Evolutionary conservation across 2,888 invertebrate species (phyloP).

Genomic region (Serrognathus titanus): DNA sequence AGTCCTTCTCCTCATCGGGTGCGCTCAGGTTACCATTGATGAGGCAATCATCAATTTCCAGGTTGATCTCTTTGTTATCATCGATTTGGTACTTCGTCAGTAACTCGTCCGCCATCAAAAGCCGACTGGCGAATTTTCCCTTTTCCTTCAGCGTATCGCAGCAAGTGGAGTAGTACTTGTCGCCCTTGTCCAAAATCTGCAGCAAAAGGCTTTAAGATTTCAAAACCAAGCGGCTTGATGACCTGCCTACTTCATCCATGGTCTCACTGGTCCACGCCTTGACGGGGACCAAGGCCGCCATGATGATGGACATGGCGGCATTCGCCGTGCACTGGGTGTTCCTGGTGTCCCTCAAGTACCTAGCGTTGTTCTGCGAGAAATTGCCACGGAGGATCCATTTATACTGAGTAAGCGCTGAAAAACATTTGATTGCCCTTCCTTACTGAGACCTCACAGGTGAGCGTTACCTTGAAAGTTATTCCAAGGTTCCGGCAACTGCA

Average conservation of each 20-base stretch:
- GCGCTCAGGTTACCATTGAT: constrained; percentile 34
- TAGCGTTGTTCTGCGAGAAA: constrained; percentile 37
- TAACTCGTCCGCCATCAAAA: constrained; percentile 41
- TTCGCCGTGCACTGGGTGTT: constrained; percentile 45
- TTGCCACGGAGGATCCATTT: constrained; percentile 43
- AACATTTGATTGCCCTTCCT: neutral
- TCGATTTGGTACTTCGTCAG: constrained; percentile 42
- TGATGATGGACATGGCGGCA: constrained; percentile 56
- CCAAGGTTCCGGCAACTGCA: constrained; percentile 39
- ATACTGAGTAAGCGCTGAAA: constrained; percentile 26
- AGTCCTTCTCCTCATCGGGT: constrained; percentile 24
- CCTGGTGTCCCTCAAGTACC: constrained; percentile 36
- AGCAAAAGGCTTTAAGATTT: constrained; percentile 9
- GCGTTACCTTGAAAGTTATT: constrained; percentile 41
- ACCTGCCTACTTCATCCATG: constrained; percentile 42
- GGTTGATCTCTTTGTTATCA: constrained; percentile 33
- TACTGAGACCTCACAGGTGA: too few species aligned
- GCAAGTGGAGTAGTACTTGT: constrained; percentile 46
- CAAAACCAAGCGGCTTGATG: neutral
- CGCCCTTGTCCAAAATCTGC: constrained; percentile 45
- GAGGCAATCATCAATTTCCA: constrained; percentile 40
- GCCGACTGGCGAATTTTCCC: constrained; percentile 32
- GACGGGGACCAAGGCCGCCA: constrained; percentile 55
- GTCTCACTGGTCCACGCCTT: constrained; percentile 52
- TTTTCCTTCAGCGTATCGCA: constrained; percentile 33